Percentiles rank a stretch among this genome's conserved stretches.
phyloP scores from a whole-genome alignment of 2,888 invertebrate species.

The Phrixothrix hirtus region DNA sequence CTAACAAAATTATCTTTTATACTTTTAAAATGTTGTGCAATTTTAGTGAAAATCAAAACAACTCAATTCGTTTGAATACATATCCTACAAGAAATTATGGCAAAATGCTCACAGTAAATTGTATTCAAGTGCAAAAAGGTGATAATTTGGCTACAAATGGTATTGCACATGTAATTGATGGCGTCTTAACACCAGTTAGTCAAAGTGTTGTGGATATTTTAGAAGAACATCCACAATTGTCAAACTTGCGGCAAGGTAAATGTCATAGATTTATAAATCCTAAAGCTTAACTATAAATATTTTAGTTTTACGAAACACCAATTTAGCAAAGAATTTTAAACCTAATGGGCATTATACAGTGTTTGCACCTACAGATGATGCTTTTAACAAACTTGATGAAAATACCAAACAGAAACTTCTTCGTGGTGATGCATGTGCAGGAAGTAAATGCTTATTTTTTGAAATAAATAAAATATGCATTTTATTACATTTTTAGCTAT shows the following conservation, averaged over 20 bases:
- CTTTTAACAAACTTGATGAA: slow-evolving; percentile 64
- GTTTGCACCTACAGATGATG: slow-evolving; percentile 69
- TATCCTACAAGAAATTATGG: slow-evolving; percentile 59
- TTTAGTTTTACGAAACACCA: slow-evolving; percentile 63
- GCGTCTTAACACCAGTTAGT: slow-evolving; percentile 62
- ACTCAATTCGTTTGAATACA: slow-evolving; percentile 62
- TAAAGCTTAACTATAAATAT: no score
- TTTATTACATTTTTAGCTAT: slow-evolving; percentile 66
- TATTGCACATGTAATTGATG: slow-evolving; percentile 66
- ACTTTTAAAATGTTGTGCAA: no score
- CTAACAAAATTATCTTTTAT: no score
- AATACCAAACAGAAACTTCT: slow-evolving; percentile 59
- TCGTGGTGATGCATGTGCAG: slow-evolving; percentile 63
- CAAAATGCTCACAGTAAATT: slow-evolving; percentile 67
- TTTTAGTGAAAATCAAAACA: slow-evolving; percentile 55
- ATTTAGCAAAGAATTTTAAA: slow-evolving; percentile 60
- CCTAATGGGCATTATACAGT: slow-evolving; percentile 64
- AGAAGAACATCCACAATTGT: slow-evolving; percentile 62
- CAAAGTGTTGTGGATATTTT: slow-evolving; percentile 64
- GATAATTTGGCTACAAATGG: slow-evolving; percentile 69
- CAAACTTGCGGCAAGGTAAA: slow-evolving; percentile 60
- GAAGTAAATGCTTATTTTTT: slow-evolving; percentile 53
- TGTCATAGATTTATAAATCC: slow-evolving; percentile 15
- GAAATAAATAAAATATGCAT: no score
- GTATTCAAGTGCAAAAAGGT: slow-evolving; percentile 63